phyloP scores from a whole-genome alignment of 2,113 vertebrate genomes.

The Calidris pygmaea region DNA sequence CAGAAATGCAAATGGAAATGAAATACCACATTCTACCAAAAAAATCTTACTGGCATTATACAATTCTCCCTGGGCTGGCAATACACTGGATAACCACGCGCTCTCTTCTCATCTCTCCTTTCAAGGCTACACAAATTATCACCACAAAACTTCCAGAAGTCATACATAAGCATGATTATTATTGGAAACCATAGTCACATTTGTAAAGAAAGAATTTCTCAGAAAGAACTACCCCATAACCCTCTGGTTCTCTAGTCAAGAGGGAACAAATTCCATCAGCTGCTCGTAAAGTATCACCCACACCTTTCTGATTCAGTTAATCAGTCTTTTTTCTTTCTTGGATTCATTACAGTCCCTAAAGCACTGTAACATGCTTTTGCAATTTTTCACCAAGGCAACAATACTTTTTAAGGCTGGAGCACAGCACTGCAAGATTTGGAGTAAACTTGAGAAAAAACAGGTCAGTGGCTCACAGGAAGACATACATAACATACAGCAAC shows the following conservation, averaged over 20 bases:
- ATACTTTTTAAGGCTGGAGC: neutral
- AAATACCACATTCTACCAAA: neutral
- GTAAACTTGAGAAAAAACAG: constrained; percentile 19
- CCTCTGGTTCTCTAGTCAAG: neutral
- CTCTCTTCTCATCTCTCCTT: neutral
- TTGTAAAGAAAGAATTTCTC: neutral
- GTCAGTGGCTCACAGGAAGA: constrained; percentile 10
- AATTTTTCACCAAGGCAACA: constrained; percentile 61
- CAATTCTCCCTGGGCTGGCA: neutral
- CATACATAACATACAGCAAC: neutral
- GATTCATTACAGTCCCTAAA: constrained; percentile 16
- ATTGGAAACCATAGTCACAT: neutral
- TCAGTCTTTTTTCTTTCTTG: neutral
- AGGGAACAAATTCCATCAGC: neutral
- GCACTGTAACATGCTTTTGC: constrained; percentile 36
- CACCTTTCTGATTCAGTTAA: constrained; percentile 42
- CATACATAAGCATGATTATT: neutral
- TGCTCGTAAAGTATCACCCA: constrained; percentile 1
- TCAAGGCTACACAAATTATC: neutral
- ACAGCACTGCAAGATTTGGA: neutral
- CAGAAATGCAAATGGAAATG: constrained; percentile 1
- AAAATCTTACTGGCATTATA: neutral
- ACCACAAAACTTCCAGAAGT: neutral
- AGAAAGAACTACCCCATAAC: neutral
- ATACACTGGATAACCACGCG: neutral